Evolutionary conservation across 2,113 vertebrate species (phyloP), one percentile per base, ranked within the genome.

Genomic region (Pogona vitticeps): DNA sequence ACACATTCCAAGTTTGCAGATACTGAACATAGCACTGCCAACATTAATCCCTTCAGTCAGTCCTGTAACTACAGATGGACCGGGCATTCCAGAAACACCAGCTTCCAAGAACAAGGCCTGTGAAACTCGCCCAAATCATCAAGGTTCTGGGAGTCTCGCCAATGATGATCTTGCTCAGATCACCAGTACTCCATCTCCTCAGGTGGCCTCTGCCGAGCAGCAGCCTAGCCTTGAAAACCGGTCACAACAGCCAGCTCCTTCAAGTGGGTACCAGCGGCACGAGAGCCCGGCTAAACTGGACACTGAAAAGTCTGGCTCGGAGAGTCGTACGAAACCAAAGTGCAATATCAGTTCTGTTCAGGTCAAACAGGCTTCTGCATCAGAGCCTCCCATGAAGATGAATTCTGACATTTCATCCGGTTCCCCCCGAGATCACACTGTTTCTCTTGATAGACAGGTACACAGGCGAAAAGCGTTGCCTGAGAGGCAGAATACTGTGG

Each of bases 21-120:
- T 99, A 58, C 90, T 99, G 2, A 99, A 99, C 94, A 98, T 99
- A 3, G 96, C 98, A 65, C 91, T 99, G 86, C 98, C 98, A 0
- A 95, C 98, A 26, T 93, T 99, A 84, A 97, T 99, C 38, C 98
- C 99, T 26, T 97, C 98, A 0, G 94, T 98, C 17, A 96, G 97
- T 87, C 98, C 97, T 0, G 89, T 97, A 0, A 72, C 97, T 0
- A 0, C 95, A 0, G 97, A 98, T 0, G 91, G 96, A 36, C 96
- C 90, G 1, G 95, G 93, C n/a, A 91, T 93, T 65, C 83, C 96
- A 0, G 97, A 98, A 80, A 40, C 13, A 0, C 86, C 93, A 1
- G 26, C 93, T 1, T 2, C 91, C 0, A 91, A 88, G 56, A 65
- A 76, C 67, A 88, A 91, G 84, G 83, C 76, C 1, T 3, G 71